Evolutionary conservation across 2,888 invertebrate species (phyloP).

Genomic region (Torymus texanus): DNA sequence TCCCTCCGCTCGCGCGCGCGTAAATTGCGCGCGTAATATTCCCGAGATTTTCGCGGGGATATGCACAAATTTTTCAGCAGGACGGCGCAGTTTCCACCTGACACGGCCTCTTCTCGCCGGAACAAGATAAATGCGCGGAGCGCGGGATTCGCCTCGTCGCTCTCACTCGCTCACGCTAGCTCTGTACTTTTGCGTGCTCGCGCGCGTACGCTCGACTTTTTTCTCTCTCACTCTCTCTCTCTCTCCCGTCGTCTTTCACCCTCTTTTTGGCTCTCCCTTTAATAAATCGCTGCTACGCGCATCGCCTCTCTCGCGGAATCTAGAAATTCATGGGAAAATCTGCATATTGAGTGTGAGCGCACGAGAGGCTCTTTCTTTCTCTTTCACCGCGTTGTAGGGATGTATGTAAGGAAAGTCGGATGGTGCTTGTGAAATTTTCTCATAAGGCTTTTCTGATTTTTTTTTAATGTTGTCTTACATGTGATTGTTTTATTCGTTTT

Average conservation of each 20-base stretch:
- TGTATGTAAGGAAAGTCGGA: no score
- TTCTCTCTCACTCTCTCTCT: not conserved
- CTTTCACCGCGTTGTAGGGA: no score
- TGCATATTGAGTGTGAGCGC: conserved; percentile 51
- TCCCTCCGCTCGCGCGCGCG: not conserved
- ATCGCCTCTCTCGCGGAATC: conserved; percentile 40
- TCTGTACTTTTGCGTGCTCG: conserved; percentile 51
- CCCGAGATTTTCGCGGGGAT: conserved; percentile 33
- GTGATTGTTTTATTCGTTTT: no score
- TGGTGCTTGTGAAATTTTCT: no score
- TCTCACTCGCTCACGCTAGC: conserved; percentile 1
- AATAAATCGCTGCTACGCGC: conserved; percentile 59
- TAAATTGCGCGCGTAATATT: conserved; percentile 46
- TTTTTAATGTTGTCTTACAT: no score
- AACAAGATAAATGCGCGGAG: conserved; percentile 54
- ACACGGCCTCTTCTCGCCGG: conserved; percentile 25
- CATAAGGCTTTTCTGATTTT: no score
- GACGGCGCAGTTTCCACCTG: conserved; percentile 39
- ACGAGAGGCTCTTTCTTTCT: not conserved
- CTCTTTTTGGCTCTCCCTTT: conserved; percentile 49
- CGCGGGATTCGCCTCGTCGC: conserved; percentile 34
- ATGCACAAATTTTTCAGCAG: conserved; percentile 50
- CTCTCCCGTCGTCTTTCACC: conserved; percentile 2
- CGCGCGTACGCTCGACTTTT: conserved; percentile 3
- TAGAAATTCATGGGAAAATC: conserved; percentile 56